phyloP scores from a whole-genome alignment of 2,888 invertebrate species.

The Volucella inflata region DNA sequence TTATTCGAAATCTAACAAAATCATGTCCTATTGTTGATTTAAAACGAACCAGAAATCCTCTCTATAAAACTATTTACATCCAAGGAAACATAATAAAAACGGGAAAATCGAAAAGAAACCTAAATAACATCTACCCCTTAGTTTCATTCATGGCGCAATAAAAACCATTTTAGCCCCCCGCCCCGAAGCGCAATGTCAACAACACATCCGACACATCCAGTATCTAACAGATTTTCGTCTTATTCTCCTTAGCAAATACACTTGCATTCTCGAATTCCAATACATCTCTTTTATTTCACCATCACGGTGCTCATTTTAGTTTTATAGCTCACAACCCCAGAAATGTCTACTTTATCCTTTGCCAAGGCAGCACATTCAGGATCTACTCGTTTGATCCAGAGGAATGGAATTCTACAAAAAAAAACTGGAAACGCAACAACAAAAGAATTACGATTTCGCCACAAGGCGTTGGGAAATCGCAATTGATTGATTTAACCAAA shows the following conservation, averaged over 20 bases:
- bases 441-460: slow-evolving; percentile 74
- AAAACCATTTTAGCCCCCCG: slow-evolving; percentile 43
- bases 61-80: slow-evolving; percentile 61
- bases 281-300: slow-evolving; percentile 64
- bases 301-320: slow-evolving; percentile 66
- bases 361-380: slow-evolving; percentile 20
- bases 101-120: slow-evolving; percentile 8
- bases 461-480: slow-evolving; percentile 75
- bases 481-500: slow-evolving; percentile 76
- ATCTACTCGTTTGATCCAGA: background rate
- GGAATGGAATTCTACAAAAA: slow-evolving; percentile 17
- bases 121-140: slow-evolving; percentile 44
- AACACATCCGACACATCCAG: slow-evolving; percentile 41
- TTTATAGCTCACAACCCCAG: slow-evolving; percentile 61
- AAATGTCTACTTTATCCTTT: slow-evolving; percentile 42
- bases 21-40: slow-evolving; percentile 36
- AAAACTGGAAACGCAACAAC: slow-evolving; percentile 55
- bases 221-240: slow-evolving; percentile 60
- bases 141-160: slow-evolving; percentile 52
- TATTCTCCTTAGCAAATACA: slow-evolving; percentile 46
- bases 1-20: slow-evolving; percentile 15
- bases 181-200: slow-evolving; percentile 64
- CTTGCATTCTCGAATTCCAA: slow-evolving; percentile 15
- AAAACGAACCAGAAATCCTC: slow-evolving; percentile 25
- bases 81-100: slow-evolving; percentile 37